phyloP scores from a whole-genome alignment of 2,888 invertebrate genomes.

The Dascillus cervinus region DNA sequence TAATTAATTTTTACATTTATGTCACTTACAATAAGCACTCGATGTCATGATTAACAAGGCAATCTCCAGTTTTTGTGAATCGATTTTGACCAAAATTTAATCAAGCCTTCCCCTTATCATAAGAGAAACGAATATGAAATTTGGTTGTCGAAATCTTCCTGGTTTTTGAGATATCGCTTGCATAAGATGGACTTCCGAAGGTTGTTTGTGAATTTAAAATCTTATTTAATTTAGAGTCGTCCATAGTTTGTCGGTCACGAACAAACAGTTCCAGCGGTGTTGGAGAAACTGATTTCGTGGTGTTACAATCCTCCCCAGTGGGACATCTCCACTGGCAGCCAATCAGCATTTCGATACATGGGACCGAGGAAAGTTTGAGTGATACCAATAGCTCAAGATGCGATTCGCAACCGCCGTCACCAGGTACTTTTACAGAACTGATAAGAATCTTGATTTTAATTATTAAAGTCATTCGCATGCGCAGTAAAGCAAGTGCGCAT shows the following conservation, averaged over 20 bases:
- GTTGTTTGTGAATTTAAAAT: not conserved
- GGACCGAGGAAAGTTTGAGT: constrained; percentile 40
- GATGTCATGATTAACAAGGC: too few species aligned
- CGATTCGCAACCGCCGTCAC: constrained; percentile 35
- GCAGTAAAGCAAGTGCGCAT: too few species aligned
- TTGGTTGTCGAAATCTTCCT: too few species aligned
- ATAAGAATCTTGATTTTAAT: too few species aligned
- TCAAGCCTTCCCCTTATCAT: too few species aligned
- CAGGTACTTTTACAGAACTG: constrained; percentile 34
- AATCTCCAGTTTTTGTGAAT: too few species aligned
- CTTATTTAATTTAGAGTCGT: not conserved
- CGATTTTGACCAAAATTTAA: too few species aligned
- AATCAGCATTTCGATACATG: constrained; percentile 36
- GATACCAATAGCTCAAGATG: constrained; percentile 42
- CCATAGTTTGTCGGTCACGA: constrained; percentile 36
- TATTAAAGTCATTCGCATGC: too few species aligned
- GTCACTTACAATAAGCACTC: too few species aligned
- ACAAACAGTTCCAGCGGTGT: constrained; percentile 37
- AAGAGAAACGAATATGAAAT: too few species aligned
- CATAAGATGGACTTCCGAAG: not conserved
- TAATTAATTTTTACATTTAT: too few species aligned
- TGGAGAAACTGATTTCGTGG: constrained; percentile 48
- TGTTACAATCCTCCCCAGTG: constrained; percentile 48
- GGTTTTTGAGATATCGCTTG: too few species aligned
- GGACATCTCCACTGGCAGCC: constrained; percentile 46